A percentile compares a stretch with the other conserved stretches of the same genome.
phyloP scores from a whole-genome alignment of 2,113 vertebrate species.

The western clawed frog (Xenopus tropicalis) region DNA sequence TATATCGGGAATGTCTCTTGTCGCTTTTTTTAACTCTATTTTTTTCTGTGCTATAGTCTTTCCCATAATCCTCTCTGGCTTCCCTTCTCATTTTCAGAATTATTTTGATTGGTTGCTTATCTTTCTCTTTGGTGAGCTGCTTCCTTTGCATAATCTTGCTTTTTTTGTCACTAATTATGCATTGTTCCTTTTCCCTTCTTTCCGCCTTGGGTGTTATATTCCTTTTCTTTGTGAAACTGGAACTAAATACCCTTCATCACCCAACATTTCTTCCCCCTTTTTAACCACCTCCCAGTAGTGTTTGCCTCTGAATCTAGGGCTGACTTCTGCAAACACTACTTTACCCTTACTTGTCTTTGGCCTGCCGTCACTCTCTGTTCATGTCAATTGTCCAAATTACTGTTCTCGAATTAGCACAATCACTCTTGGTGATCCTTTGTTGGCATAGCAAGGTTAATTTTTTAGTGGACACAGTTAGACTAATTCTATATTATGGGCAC shows the following conservation, averaged over 20 bases:
- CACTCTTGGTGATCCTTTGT: slow-evolving; percentile 10
- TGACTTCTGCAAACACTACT: not conserved
- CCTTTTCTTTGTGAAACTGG: not conserved
- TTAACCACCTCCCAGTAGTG: not conserved
- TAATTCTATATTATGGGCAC: not conserved
- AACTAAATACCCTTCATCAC: not conserved
- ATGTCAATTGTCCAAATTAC: slow-evolving; percentile 17
- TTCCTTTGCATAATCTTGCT: no score
- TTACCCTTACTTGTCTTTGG: not conserved
- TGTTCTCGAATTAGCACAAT: not conserved
- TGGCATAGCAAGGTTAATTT: not conserved
- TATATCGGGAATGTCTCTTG: slow-evolving; percentile 27
- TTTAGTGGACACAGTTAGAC: not conserved
- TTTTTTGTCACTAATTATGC: not conserved
- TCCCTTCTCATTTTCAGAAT: not conserved
- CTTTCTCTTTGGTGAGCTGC: no score
- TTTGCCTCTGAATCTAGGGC: no score
- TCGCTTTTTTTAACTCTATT: slow-evolving; percentile 6
- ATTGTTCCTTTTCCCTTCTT: not conserved
- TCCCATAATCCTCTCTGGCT: not conserved
- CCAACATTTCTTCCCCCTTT: not conserved
- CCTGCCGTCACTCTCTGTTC: slow-evolving; percentile 3
- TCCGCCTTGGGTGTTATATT: not conserved
- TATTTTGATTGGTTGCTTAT: no score
- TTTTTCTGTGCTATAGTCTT: slow-evolving; percentile 8